phyloP scores from a whole-genome alignment of 2,797 vertebrate genomes.

The Falco naumanni region DNA sequence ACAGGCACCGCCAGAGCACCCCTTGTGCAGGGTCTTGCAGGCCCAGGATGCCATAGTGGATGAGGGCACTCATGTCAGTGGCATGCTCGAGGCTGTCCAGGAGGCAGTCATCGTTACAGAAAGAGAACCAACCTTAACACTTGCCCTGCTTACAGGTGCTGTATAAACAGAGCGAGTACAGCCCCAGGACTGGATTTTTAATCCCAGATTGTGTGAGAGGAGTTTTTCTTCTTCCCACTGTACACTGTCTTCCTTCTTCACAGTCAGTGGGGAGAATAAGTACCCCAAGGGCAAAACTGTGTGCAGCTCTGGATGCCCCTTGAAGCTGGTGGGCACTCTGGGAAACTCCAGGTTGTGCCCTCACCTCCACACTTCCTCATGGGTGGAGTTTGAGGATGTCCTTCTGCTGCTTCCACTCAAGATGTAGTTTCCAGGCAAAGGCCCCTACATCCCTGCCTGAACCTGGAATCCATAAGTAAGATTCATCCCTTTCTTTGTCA shows the following conservation, averaged over 20 bases:
- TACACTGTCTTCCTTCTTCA: neutral
- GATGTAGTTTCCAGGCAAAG: neutral
- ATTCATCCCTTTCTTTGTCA: neutral
- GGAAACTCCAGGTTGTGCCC: neutral
- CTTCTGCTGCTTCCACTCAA: neutral
- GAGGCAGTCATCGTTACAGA: neutral
- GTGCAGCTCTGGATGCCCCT: neutral
- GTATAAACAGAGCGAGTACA: neutral
- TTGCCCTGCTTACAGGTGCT: neutral
- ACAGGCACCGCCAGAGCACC: neutral
- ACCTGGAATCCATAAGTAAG: neutral
- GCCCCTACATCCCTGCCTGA: neutral
- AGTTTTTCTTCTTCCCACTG: neutral
- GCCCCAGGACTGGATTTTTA: neutral
- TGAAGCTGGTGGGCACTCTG: neutral
- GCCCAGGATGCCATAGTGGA: accelerated
- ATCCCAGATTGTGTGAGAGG: neutral
- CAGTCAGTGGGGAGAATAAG: neutral
- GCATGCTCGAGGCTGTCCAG: neutral
- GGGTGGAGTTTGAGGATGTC: accelerated
- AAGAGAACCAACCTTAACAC: accelerated
- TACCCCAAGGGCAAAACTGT: accelerated
- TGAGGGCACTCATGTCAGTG: neutral
- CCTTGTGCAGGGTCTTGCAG: neutral
- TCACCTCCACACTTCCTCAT: accelerated